Base-by-base conservation (phyloP, 1,140 invertebrate genomes). In the Cardiocondyla obscurior region DNA sequence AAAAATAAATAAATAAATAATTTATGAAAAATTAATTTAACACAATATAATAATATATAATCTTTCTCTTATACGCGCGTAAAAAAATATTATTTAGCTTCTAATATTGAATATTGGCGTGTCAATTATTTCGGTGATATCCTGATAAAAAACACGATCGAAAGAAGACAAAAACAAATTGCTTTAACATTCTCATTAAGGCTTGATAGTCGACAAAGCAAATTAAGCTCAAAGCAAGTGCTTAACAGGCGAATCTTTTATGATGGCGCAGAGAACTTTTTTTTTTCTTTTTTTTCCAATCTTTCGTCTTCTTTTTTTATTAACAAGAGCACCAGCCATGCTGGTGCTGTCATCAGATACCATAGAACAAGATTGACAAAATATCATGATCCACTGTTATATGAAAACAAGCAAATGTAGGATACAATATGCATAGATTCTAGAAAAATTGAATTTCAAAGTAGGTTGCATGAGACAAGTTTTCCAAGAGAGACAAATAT, bases 381-480 rank as follows among this genome's bases (percentile, higher is more conserved):
- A 67, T 67, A 67, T 77, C 44, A 51, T 67, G 74, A 77, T 67
- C 25, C 16, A 10, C 60, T 28, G 16, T 5, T 16, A 51, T 30
- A 39, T n/a, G 62, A 69, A 79, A 53, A 79, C 62, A 69, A 79
- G 62, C 46, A 53, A 77, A 67, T 53, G 12, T 77, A 67, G 33
- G 12, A 51, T 64, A 64, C 51, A 33, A 53, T 51, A 69, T 53
- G 36, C 49, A 67, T 76, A 67, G 74, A 53, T 79, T 62, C 69
- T 25, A 28, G 36, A 36, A 42, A 79, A 79, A 79, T 69, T 79
- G 74, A 79, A 79, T 79, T 67, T 67, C 62, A 39, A 79, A 69
- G 62, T 69, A 57, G 62, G 62, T 79, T 79, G 53, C 33, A 28
- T 28, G 46, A 69, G 46, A 69, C 62, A 79, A 69, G 62, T 79